A percentile compares a stretch with the other conserved stretches of the same genome.
Evolutionary conservation across 2,797 vertebrate genomes (phyloP).

Genomic region (Periparus ater): DNA sequence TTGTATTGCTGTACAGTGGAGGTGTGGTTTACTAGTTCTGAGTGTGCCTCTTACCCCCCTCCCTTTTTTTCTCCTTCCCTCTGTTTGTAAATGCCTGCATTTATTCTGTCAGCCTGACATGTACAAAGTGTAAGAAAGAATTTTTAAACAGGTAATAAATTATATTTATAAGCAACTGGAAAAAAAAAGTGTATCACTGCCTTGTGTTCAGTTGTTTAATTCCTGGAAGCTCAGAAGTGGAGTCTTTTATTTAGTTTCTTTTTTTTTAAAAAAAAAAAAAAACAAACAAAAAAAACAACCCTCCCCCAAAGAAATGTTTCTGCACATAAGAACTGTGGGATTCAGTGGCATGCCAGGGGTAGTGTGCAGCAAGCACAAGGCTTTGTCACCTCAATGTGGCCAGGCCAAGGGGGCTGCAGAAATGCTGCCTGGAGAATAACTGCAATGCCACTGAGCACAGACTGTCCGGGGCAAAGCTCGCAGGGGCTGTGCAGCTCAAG

Average conservation of each 20-base stretch:
- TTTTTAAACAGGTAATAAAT: slow-evolving; percentile 99
- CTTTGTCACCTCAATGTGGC: background rate
- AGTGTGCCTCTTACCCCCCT: slow-evolving; percentile 75
- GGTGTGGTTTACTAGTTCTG: slow-evolving; percentile 81
- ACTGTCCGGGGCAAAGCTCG: background rate
- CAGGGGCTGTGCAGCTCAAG: background rate
- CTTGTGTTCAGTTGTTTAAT: slow-evolving; percentile 43
- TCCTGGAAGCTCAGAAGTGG: background rate
- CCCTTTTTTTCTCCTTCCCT: slow-evolving; percentile 77
- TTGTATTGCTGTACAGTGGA: slow-evolving; percentile 83
- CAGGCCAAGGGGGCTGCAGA: background rate
- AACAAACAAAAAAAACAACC: background rate
- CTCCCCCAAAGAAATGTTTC: background rate
- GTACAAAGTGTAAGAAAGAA: slow-evolving; percentile 98
- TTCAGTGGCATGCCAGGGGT: background rate
- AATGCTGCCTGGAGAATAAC: background rate
- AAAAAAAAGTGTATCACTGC: slow-evolving; percentile 1
- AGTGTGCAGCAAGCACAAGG: accelerated
- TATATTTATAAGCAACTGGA: slow-evolving; percentile 99
- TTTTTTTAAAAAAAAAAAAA: no score
- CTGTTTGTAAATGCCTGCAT: slow-evolving; percentile 90
- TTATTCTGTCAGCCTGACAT: slow-evolving; percentile 90
- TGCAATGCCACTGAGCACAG: background rate
- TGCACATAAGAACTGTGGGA: background rate
- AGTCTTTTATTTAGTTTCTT: background rate